These are phyloP conservation scores for Hymenopus coronatus DNA, from an alignment of 2,888 invertebrate species.

Conservation along the genomic window DNA sequence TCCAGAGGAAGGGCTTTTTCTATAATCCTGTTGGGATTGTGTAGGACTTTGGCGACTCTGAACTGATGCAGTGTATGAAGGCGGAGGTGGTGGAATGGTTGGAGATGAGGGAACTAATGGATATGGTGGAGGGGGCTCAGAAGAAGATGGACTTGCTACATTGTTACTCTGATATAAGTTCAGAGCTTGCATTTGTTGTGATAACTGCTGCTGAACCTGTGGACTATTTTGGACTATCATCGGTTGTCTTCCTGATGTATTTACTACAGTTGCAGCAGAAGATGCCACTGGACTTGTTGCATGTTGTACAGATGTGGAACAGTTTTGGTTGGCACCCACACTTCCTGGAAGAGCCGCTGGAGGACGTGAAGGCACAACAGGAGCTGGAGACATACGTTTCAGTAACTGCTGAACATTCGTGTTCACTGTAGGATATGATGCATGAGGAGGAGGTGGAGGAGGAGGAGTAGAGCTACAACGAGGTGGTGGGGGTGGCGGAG, in stretches of 20 bases:
- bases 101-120: constrained; percentile 56
- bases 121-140: constrained; percentile 68
- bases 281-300: constrained; percentile 71
- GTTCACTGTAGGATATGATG: constrained; percentile 35
- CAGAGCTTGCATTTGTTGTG: constrained; percentile 85
- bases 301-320: constrained; percentile 47
- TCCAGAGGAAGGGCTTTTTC: constrained; percentile 83
- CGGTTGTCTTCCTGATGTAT: constrained; percentile 61
- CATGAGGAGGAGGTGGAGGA: constrained; percentile 50
- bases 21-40: constrained; percentile 71
- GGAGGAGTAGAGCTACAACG: constrained; percentile 65
- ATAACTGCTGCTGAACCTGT: constrained; percentile 79
- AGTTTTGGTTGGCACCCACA: constrained; percentile 40
- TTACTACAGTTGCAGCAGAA: constrained; percentile 39
- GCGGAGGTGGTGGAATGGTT: constrained; percentile 71
- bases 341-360: constrained; percentile 50
- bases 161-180: constrained; percentile 66
- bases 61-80: constrained; percentile 81
- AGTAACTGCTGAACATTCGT: constrained; percentile 67
- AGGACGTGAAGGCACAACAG: constrained; percentile 51
- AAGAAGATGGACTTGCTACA: constrained; percentile 49
- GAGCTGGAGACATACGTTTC: constrained; percentile 73
- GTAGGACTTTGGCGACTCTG: constrained; percentile 86
- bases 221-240: constrained; percentile 81
- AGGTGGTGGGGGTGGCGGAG: constrained; percentile 57